Evolutionary conservation across 2,797 vertebrate species (phyloP).

Genomic region (Falco novaeseelandiae): DNA sequence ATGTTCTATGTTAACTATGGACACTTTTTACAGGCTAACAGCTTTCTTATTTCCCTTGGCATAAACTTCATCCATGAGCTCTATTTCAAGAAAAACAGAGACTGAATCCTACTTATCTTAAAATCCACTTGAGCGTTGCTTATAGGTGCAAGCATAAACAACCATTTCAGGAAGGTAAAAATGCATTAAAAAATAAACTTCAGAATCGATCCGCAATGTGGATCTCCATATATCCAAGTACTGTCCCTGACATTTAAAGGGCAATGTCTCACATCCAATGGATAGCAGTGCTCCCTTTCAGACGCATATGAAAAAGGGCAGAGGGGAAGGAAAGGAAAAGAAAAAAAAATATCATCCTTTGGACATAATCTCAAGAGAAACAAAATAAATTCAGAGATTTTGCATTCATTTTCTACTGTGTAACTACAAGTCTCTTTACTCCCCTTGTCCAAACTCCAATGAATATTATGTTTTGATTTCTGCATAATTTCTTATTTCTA

Average conservation of each 20-base stretch:
- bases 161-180: neutral
- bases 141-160: neutral
- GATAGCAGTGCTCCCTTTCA: neutral
- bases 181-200: neutral
- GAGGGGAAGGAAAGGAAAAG: neutral
- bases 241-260: neutral
- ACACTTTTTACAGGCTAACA: neutral
- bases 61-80: neutral
- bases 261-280: neutral
- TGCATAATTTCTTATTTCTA: constrained; percentile 66
- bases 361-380: neutral
- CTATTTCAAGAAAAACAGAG: neutral
- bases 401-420: neutral
- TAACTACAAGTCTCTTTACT: neutral
- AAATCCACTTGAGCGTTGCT: neutral
- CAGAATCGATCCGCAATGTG: neutral
- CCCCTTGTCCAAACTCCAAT: neutral
- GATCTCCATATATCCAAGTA: neutral
- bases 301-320: neutral
- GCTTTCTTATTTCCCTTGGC: neutral
- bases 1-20: neutral
- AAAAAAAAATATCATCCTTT: neutral
- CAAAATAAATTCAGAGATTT: neutral
- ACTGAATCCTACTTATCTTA: neutral
- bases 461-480: constrained; percentile 33